Base-by-base conservation (phyloP, 2,888 invertebrate genomes). In the Acleris literana region DNA sequence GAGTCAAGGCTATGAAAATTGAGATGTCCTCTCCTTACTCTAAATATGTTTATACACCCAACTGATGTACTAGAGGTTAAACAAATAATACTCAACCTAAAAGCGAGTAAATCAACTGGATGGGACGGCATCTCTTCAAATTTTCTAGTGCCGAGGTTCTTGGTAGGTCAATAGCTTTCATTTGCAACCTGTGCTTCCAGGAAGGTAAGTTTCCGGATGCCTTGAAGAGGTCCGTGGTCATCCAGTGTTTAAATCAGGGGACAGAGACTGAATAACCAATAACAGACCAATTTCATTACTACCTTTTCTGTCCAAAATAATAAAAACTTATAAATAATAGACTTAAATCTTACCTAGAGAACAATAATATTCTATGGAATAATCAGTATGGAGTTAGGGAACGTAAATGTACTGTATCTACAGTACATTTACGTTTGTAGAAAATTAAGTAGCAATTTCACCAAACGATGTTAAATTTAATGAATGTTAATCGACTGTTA, bases 331-430 rank as follows among this genome's bases (percentile, higher is more conserved):
- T 18, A 20, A 56, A 56, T 44, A 56, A 44, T 4, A 25, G 57
- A 29, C 17, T 57, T 5, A 57, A 25, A 25, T 9, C n/a, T 9
- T 57, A 17, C 13, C 11, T 57, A 11, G 46, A 25, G 25, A 25
- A 57, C 29, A 57, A 57, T 11, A 7, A 9, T 17, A 25, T 57
- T 16, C 29, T 29, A 0, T 33, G 44, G 2, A 17, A 5, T 17
- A 25, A 17, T 46, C 57, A 48, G 16, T 48, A 25, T 29, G 57
- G 57, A 1, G 46, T 57, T 11, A 57, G 56, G 25, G 25, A 22
- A 5, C n/a, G 17, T n/a, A 57, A 46, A 11, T 57, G 25, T 0
- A 57, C 56, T 5, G n/a, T 9, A 7, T 25, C 46, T 57, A 25
- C 46, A 6, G 46, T 57, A 43, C 1, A 46, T 25, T 9, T 46